A percentile compares a stretch with the other conserved stretches of the same genome.
These are phyloP conservation scores for Phoebastria nigripes DNA, from an alignment of 2,797 vertebrate species.

Conservation along the genomic window DNA sequence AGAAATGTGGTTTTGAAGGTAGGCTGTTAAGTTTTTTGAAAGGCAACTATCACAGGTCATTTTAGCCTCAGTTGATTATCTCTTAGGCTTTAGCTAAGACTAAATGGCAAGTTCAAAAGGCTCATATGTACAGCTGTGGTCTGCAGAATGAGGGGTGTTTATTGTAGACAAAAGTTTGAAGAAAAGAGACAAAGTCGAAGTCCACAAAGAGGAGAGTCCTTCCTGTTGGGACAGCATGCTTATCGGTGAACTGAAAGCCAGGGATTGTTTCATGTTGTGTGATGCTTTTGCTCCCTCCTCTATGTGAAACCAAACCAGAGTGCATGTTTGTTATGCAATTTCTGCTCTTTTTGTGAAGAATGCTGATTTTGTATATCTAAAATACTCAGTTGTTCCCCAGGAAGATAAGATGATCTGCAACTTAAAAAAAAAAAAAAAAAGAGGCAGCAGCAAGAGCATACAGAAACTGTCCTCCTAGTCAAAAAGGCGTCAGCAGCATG, in stretches of 20 bases:
- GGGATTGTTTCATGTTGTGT: not conserved
- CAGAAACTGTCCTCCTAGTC: not conserved
- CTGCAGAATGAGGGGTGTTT: not conserved
- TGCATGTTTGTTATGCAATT: not conserved
- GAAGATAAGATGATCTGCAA: not conserved
- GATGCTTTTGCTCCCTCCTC: not conserved
- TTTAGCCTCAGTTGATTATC: constrained; percentile 22
- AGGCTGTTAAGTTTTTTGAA: constrained; percentile 23
- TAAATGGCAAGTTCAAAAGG: not conserved
- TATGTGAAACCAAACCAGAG: not conserved
- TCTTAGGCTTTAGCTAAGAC: not conserved
- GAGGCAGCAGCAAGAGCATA: not conserved
- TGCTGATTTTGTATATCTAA: not conserved
- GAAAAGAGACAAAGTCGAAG: not conserved
- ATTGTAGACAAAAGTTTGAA: not conserved
- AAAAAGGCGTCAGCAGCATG: not conserved
- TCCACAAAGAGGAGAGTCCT: not conserved
- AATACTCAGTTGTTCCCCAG: not conserved
- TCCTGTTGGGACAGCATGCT: not conserved
- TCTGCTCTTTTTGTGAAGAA: not conserved
- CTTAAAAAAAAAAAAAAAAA: not conserved
- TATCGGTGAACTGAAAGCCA: not conserved
- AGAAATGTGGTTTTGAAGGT: constrained; percentile 33
- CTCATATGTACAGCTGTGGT: not conserved
- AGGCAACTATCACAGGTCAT: constrained; percentile 35